Evolutionary conservation across 2,797 vertebrate genomes (phyloP).

Genomic region (Brachymystax lenok): DNA sequence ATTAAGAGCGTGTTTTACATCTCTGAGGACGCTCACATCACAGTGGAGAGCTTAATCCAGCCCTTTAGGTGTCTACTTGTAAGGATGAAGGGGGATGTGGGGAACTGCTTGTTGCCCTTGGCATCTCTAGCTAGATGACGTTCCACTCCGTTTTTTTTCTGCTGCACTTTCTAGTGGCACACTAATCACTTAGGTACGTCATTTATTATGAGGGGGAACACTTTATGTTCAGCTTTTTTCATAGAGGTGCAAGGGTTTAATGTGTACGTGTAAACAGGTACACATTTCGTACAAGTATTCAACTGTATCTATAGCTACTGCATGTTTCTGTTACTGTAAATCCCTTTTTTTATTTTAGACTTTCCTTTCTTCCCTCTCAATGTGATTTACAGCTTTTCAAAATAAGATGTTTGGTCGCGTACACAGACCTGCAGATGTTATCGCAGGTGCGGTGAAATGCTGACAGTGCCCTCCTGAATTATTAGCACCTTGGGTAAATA

Average conservation of each 20-base stretch:
- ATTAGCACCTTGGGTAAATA: too few species aligned
- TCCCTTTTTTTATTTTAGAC: too few species aligned
- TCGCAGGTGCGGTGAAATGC: too few species aligned
- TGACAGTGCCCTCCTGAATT: too few species aligned
- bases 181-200: slow-evolving; percentile 19
- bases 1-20: slow-evolving; percentile 76
- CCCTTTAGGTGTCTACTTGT: slow-evolving; percentile 73
- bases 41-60: slow-evolving; percentile 66
- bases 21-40: slow-evolving; percentile 60
- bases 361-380: too few species aligned
- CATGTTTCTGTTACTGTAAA: too few species aligned
- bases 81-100: slow-evolving; percentile 65
- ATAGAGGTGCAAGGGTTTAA: background rate
- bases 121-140: slow-evolving; percentile 46
- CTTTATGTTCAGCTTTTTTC: background rate
- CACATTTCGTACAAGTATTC: background rate
- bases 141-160: slow-evolving; percentile 41
- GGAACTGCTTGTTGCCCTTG: slow-evolving; percentile 55
- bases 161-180: slow-evolving; percentile 52
- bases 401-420: too few species aligned
- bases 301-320: background rate
- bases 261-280: background rate
- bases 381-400: too few species aligned
- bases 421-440: too few species aligned
- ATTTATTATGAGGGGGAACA: slow-evolving; percentile 32